Base-by-base conservation (phyloP, 1,140 invertebrate genomes). In the Procambarus virginalis region DNA sequence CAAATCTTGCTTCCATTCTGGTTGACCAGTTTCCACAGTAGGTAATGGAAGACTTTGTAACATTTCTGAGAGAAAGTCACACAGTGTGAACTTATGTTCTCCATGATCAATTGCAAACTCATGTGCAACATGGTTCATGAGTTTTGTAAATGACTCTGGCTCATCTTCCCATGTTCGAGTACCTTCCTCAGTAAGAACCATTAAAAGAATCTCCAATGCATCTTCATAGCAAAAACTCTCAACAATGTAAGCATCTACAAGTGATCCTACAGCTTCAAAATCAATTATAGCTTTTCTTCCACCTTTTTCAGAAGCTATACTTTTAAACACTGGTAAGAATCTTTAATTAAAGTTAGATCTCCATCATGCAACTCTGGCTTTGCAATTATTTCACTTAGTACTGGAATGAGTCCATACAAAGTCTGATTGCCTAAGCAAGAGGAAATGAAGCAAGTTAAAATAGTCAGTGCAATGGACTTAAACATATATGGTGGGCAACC, bases 91-190 rank as follows among this genome's bases (percentile, higher is more conserved):
- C 94, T 98, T 98, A 84, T 96, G 94, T 93, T 98, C 97, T 34
- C 96, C 96, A 83, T 97, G 96, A 94, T 98, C 97, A 0, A 96
- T 97, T 92, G 97, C 96, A 94, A 98, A 98, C 93, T 98, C 97
- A 9, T 97, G 93, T 3, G 97, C 95, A 87, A 98, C 96, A 94
- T 97, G 96, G 92, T 97, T 97, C 49, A 98, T 94, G n/a, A 98
- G 94, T 1, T 96, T 95, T 93, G 97, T 96, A 93, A 98, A 98
- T 1, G 96, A 95, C 92, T 96, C 96, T 1, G 96, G 95, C 96
- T 95, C 73, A 97, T 95, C 91, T 70, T 87, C 84, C 92, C 2
- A 98, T 6, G 87, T 91, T 34, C 84, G 78, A 58, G 85, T 14
- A 48, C 89, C 92, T 84, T 93, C 91, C 45, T 92, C 91, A 8